These are phyloP conservation scores for Gryon sp. DNA, from an alignment of 1,140 invertebrate species.

Conservation along the genomic window DNA sequence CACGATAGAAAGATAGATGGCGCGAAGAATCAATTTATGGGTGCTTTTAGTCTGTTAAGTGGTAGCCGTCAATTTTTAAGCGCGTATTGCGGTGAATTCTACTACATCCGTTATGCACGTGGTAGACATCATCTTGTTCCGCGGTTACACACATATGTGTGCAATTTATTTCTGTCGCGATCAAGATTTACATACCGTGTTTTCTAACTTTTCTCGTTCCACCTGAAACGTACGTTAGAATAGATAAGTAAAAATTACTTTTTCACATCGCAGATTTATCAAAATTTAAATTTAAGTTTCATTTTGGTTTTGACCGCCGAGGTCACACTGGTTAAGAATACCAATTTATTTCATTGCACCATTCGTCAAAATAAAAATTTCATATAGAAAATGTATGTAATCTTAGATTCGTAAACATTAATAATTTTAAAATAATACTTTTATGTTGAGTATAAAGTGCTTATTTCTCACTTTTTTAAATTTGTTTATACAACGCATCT, in stretches of 20 bases:
- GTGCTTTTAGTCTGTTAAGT: conserved; percentile 48
- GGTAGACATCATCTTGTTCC: conserved; percentile 50
- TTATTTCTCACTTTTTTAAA: too few species aligned
- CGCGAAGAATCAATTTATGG: conserved; percentile 53
- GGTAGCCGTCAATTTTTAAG: conserved; percentile 50
- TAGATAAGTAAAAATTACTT: conserved; percentile 35
- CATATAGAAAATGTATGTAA: too few species aligned
- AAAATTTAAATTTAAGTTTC: conserved; percentile 33
- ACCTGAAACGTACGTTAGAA: conserved; percentile 23
- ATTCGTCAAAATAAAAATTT: too few species aligned
- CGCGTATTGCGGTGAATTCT: conserved; percentile 23
- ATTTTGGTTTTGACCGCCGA: neutral
- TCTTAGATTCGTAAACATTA: too few species aligned
- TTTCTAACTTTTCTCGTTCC: conserved; percentile 51
- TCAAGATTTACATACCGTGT: conserved; percentile 57
- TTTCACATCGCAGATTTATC: conserved; percentile 27
- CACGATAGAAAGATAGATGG: conserved; percentile 39
- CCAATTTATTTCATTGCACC: neutral
- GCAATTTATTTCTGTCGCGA: conserved; percentile 58
- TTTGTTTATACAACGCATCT: too few species aligned
- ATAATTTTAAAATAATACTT: too few species aligned
- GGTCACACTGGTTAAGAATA: neutral
- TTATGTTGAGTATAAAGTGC: too few species aligned
- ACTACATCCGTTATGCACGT: conserved; percentile 40
- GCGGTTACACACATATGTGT: conserved; percentile 35